Base-by-base conservation (phyloP, 2,113 vertebrate genomes). In the Bombycilla garrulus region DNA sequence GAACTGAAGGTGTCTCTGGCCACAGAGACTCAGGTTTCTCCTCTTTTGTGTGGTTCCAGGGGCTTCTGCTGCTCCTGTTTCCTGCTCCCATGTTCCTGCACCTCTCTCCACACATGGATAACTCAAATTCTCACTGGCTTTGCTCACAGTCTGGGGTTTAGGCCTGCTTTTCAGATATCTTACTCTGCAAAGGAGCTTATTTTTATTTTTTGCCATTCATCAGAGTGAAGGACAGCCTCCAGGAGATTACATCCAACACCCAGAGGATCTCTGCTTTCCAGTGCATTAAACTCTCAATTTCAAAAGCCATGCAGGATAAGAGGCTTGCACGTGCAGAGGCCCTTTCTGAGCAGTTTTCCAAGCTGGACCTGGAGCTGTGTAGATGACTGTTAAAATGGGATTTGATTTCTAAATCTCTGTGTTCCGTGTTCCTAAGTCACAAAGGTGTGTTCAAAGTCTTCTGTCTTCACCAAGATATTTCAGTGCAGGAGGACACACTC, bases 131-230 rank as follows among this genome's bases (percentile, higher is more conserved):
- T 80, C 78, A 28, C 33, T 0, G 0, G 25, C 16, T 56, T 67
- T 79, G 48, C 66, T 82, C 33, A 35, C 0, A 2, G 15, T 42
- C 36, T 57, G 60, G 48, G n/a, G 14, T 90, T 90, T 83, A 90
- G 85, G 35, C 12, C 36, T 91, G 61, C 36, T 79, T 92, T 87
- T 72, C 65, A 45, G 36, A n/a, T 79, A 76, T 23, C 81, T 87
- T 57, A 16, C 64, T 79, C 62, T 72, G 66, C 33, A 92, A 79
- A 93, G 24, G 21, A 95, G 80, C 22, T 93, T 84, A 45, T 71
- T 84, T 86, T 88, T 77, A 62, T 58, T 93, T 84, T 78, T 86
- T 74, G 48, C 47, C 4, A 2, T 45, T 92, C 69, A 66, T 47
- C 0, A 0, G 73, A 81, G 80, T 57, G 61, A 70, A 87, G 65